phyloP scores from a whole-genome alignment of 2,113 vertebrate species.

The Ceratotherium simum region DNA sequence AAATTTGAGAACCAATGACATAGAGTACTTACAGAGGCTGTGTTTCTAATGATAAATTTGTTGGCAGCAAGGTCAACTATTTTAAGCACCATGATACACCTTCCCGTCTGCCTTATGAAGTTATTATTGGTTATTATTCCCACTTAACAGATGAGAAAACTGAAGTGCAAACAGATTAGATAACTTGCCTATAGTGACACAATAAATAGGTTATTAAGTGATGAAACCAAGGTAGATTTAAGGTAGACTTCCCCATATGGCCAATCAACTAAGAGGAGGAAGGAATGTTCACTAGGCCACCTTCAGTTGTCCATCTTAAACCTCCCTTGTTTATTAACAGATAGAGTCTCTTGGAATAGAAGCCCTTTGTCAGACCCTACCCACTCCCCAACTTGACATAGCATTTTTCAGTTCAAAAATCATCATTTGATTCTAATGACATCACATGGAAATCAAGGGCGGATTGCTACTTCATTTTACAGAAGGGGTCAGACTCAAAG shows the following conservation, averaged over 20 bases:
- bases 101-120: background rate
- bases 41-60: background rate
- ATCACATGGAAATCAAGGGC: background rate
- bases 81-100: background rate
- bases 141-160: background rate
- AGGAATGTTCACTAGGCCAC: background rate
- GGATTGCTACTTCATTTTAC: background rate
- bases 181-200: background rate
- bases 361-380: background rate
- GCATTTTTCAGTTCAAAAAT: background rate
- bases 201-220: background rate
- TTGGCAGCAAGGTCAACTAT: background rate
- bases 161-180: background rate
- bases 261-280: background rate
- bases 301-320: background rate
- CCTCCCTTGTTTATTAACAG: background rate
- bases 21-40: background rate
- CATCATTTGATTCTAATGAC: background rate
- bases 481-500: background rate
- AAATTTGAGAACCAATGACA: background rate
- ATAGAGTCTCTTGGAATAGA: background rate
- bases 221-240: background rate
- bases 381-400: background rate
- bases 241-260: background rate
- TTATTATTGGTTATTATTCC: background rate